Conservation (phyloP, 2,113 vertebrate genomes). For the Poeciliopsis occidentalis region DNA sequence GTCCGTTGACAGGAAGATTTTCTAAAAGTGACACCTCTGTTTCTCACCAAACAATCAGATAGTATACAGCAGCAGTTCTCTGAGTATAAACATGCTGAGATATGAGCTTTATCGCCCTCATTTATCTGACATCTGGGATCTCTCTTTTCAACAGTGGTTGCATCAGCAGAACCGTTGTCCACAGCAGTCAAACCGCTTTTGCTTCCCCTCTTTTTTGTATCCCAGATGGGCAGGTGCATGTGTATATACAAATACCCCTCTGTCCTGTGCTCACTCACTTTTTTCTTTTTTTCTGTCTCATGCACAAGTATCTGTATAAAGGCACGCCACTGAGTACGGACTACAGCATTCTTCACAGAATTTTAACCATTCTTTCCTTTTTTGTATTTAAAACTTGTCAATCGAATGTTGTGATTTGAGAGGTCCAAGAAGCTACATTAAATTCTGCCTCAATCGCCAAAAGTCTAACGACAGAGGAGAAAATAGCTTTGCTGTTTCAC, state of each 20-base stretch:
- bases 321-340: not conserved
- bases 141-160: constrained; percentile 41
- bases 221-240: constrained; percentile 57
- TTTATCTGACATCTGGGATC: constrained; percentile 62
- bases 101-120: constrained; percentile 72
- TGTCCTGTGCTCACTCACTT: not conserved
- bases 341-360: constrained; percentile 4
- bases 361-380: not conserved
- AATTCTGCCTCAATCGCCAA: not conserved
- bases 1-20: constrained; percentile 4
- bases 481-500: constrained; percentile 13
- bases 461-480: constrained; percentile 11
- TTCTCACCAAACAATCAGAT: constrained; percentile 53
- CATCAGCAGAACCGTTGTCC: constrained; percentile 66
- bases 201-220: constrained; percentile 17
- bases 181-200: constrained; percentile 49
- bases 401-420: not conserved
- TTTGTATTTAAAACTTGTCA: not conserved
- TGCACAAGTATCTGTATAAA: not conserved
- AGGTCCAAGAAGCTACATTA: not conserved
- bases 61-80: constrained; percentile 49
- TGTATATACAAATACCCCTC: constrained; percentile 19
- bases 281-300: constrained; percentile 2
- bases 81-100: constrained; percentile 72
- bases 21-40: constrained; percentile 30